Evolutionary conservation across 2,797 vertebrate species (phyloP).

Genomic region (Enteromius afrohamiltoni): DNA sequence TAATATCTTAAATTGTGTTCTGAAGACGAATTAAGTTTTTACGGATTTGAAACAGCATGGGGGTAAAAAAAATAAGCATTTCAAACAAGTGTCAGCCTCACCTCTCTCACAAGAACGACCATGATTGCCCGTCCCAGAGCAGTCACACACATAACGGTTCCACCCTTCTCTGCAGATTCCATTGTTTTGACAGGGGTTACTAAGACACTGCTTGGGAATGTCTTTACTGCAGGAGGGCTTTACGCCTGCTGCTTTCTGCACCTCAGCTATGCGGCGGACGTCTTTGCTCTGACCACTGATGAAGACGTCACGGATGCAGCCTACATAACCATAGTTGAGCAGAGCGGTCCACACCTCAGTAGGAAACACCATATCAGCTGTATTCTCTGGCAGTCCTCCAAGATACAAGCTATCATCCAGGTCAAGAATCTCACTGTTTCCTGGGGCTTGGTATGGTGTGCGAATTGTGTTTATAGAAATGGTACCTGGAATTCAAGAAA

Average conservation of each 20-base stretch:
- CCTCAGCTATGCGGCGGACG: conserved; percentile 92
- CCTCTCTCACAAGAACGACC: conserved; percentile 97
- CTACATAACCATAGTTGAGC: conserved; percentile 97
- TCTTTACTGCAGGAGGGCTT: conserved; percentile 96
- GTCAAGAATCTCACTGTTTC: conserved; percentile 97
- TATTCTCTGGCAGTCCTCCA: conserved; percentile 95
- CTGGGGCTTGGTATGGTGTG: conserved; percentile 92
- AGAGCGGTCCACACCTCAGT: conserved; percentile 98
- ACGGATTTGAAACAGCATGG: too few species aligned
- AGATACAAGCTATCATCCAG: conserved; percentile 96
- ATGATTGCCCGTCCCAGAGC: conserved; percentile 93
- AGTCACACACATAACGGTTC: conserved; percentile 98
- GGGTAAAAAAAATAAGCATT: neutral
- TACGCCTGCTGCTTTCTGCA: conserved; percentile 93
- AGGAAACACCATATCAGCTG: conserved; percentile 91
- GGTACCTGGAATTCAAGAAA: conserved; percentile 79
- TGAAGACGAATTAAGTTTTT: too few species aligned
- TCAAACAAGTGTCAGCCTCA: conserved; percentile 68
- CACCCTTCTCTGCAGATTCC: conserved; percentile 95
- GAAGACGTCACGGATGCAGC: conserved; percentile 97
- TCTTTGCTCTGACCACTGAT: conserved; percentile 98
- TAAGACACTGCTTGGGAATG: conserved; percentile 93
- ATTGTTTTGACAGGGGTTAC: conserved; percentile 96
- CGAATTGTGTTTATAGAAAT: conserved; percentile 96
- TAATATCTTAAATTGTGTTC: too few species aligned